These are phyloP conservation scores for Barbus barbus DNA, from an alignment of 2,113 vertebrate genomes.

Conservation along the genomic window DNA sequence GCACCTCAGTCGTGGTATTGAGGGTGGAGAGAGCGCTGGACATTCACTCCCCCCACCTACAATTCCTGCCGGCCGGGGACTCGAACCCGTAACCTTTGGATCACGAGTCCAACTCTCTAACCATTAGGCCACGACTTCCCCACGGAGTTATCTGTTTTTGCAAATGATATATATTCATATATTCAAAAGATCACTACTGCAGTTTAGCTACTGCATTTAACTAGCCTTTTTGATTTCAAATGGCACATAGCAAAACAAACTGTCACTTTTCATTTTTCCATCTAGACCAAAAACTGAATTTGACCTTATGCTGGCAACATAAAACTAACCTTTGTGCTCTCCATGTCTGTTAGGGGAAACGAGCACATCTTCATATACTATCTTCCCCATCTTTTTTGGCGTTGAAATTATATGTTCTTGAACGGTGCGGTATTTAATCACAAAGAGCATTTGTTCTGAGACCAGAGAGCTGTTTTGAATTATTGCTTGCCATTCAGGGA, in stretches of 20 bases:
- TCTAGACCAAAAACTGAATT: neutral
- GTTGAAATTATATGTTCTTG: neutral
- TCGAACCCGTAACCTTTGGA: too few relatives aligned
- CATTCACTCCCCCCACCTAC: too few relatives aligned
- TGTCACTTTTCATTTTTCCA: neutral
- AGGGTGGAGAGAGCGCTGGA: too few relatives aligned
- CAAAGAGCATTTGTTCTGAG: constrained; percentile 4
- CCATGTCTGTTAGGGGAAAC: neutral
- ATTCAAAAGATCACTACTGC: too few relatives aligned
- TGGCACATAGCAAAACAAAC: neutral
- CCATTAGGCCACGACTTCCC: too few relatives aligned
- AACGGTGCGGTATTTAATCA: neutral
- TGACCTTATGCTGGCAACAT: neutral
- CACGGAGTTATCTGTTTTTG: too few relatives aligned
- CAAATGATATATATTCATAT: too few relatives aligned
- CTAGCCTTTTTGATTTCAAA: neutral
- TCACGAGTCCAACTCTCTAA: too few relatives aligned
- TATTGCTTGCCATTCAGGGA: constrained; percentile 1
- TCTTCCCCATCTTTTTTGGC: neutral
- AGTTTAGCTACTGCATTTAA: too few relatives aligned
- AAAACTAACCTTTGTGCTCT: neutral
- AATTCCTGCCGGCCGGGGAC: too few relatives aligned
- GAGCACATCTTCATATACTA: neutral
- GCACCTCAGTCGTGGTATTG: too few relatives aligned
- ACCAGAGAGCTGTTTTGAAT: neutral